Percentiles rank a stretch among this genome's conserved stretches.
These are phyloP conservation scores for Dascyllus trimaculatus DNA, from an alignment of 2,113 vertebrate genomes.

Conservation along the genomic window DNA sequence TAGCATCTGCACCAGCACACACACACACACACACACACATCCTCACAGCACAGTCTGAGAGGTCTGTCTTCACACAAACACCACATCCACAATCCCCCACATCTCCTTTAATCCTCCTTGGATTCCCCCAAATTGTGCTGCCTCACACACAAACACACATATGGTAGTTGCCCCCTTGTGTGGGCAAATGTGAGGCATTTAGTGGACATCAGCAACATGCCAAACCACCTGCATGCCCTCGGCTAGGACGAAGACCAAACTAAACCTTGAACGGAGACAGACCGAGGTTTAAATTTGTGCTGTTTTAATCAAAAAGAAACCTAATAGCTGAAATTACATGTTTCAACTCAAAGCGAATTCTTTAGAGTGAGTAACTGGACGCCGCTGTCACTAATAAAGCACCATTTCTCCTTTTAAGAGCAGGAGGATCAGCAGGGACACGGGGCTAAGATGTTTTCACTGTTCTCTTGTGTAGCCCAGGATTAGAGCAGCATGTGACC, in stretches of 20 bases:
- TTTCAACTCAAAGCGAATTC: neutral
- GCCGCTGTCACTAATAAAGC: too few relatives aligned
- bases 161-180: slow-evolving; percentile 4
- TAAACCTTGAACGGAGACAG: neutral
- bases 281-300: too few relatives aligned
- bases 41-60: neutral
- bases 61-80: slow-evolving; percentile 21
- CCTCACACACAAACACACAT: slow-evolving; percentile 10
- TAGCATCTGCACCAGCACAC: neutral
- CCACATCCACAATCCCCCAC: neutral
- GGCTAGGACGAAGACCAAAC: neutral
- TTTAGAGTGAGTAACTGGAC: neutral
- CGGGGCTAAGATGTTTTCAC: neutral
- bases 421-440: slow-evolving; percentile 1
- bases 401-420: neutral
- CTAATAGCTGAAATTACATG: too few relatives aligned
- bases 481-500: slow-evolving; percentile 17
- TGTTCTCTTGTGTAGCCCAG: slow-evolving; percentile 9
- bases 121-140: slow-evolving; percentile 7
- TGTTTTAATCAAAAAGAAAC: too few relatives aligned
- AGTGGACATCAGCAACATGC: slow-evolving; percentile 13
- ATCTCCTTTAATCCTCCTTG: slow-evolving; percentile 40
- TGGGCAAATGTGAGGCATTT: slow-evolving; percentile 10
- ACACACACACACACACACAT: neutral
- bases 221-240: neutral